Evolutionary conservation across 2,888 invertebrate species (phyloP).

Genomic region (Hoplodrina ambigua): DNA sequence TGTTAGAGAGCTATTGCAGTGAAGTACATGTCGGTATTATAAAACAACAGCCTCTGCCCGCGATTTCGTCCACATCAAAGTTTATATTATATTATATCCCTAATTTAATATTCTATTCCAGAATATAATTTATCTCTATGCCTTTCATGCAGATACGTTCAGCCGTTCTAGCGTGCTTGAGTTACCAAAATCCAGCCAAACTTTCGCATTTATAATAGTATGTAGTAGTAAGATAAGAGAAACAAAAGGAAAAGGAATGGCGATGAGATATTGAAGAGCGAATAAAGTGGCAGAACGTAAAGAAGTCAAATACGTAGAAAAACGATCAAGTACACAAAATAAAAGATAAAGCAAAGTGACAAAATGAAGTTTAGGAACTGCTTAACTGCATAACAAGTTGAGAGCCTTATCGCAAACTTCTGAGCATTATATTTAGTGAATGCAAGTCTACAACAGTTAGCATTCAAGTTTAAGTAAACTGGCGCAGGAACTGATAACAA

Average conservation of each 20-base stretch:
- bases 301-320: background rate
- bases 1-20: constrained; percentile 4
- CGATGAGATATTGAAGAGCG: background rate
- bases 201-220: too few species aligned
- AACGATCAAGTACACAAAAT: background rate
- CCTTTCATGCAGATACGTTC: too few species aligned
- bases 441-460: constrained; percentile 53
- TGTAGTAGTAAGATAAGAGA: too few species aligned
- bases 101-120: too few species aligned
- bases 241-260: background rate
- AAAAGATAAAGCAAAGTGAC: constrained; percentile 3
- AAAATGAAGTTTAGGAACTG: constrained; percentile 23
- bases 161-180: too few species aligned
- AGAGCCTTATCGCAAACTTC: constrained; percentile 53
- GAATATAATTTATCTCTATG: too few species aligned
- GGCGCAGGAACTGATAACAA: constrained; percentile 55
- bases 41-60: background rate
- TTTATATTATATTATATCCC: too few species aligned
- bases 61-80: too few species aligned
- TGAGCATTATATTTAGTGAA: constrained; percentile 58
- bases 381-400: constrained; percentile 42
- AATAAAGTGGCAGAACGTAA: background rate
- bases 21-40: background rate
- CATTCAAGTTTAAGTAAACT: constrained; percentile 58
- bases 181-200: too few species aligned